Base-by-base conservation (phyloP, 2,797 vertebrate species). In the Silurus lanzhouensis region DNA sequence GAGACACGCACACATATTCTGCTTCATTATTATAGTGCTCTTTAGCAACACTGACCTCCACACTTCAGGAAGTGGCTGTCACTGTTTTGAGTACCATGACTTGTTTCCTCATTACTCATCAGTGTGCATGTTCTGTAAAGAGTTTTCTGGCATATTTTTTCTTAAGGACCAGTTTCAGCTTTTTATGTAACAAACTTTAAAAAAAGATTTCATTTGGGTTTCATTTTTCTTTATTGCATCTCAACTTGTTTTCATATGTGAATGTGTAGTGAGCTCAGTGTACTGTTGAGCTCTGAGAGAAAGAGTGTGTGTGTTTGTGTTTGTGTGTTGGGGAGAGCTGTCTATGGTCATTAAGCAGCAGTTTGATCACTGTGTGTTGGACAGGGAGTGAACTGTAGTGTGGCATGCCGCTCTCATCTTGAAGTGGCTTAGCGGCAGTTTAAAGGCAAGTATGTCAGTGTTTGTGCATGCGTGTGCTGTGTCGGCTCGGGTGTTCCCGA, bases 371-470 rank as follows among this genome's bases (percentile, higher is more conserved):
- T 74, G 44, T 15, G 58, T 22, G 9, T 74, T 38, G 78, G 84
- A 81, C 78, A 61, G 68, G 20, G 67, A 72, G 64, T 81, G 67
- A 81, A 85, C 84, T 74, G 46, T 66, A 80, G 75, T 25, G 68
- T 31, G 68, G 14, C 77, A 71, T 19, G 38, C 38, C 60, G 78
- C 13, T 72, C 77, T 85, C 60, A 55, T 82, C 25, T 60, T 87
- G 70, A 84, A 67, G 72, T 85, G 71, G 57, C 31, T 85, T 84
- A 81, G 74, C 61, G 20, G 31, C 12, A 78, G 81, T 84, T 82
- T 81, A 68, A 79, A 68, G 66, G 66, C 48, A 75, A 55, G 72
- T 52, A 66, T 81, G 81, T 75, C 48, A 57, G 77, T 55, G 38
- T 81, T 46, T 80, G 68, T 74, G 78, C 60, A 22, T 64, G 84